A percentile compares a stretch with the other conserved stretches of the same genome.
phyloP scores from a whole-genome alignment of 2,113 vertebrate genomes.

The Formicarius rufipectus region DNA sequence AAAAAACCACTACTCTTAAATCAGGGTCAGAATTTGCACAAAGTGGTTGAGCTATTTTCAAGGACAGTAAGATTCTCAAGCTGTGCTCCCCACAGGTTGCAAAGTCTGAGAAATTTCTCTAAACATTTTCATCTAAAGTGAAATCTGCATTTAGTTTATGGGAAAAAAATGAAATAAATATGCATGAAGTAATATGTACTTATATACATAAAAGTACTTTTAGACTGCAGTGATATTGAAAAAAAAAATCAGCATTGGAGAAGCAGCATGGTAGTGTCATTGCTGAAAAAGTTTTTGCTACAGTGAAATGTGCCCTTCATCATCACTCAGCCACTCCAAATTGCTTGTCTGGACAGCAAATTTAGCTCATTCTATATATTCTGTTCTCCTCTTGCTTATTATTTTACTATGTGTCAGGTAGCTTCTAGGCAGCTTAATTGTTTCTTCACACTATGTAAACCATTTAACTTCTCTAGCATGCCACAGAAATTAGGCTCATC shows the following conservation, averaged over 20 bases:
- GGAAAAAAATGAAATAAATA: neutral
- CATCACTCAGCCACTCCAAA: neutral
- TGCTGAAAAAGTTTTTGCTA: neutral
- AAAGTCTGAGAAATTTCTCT: neutral
- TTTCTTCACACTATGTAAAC: slow-evolving; percentile 55
- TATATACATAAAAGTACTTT: neutral
- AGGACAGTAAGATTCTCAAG: neutral
- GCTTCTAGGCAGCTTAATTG: slow-evolving; percentile 32
- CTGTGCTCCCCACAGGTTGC: neutral
- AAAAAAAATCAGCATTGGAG: neutral
- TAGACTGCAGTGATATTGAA: neutral
- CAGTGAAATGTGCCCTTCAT: neutral
- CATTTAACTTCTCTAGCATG: slow-evolving; percentile 23
- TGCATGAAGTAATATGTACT: neutral
- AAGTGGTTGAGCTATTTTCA: neutral
- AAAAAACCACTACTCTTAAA: neutral
- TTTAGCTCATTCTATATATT: neutral
- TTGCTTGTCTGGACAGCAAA: neutral
- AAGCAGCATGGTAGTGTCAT: neutral
- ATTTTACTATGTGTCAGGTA: slow-evolving; percentile 5
- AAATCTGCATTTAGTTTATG: neutral
- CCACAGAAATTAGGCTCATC: slow-evolving; percentile 48
- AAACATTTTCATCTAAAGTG: neutral
- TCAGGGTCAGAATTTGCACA: neutral
- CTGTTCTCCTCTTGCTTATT: slow-evolving; percentile 15